phyloP scores from a whole-genome alignment of 2,113 vertebrate genomes.

The Rousettus leschenaultii region DNA sequence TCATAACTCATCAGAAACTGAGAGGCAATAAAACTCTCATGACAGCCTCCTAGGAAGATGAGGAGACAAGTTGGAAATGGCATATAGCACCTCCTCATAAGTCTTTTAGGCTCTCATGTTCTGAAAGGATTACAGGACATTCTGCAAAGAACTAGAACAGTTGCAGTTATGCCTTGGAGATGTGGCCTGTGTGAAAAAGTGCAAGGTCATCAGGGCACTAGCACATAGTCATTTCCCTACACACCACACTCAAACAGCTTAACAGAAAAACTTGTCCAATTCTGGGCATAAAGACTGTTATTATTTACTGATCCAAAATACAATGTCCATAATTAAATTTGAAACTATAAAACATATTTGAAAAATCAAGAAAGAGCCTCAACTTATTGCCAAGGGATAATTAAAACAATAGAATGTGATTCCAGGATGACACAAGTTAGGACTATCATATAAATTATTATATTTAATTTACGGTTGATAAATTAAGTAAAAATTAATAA shows the following conservation, averaged over 20 bases:
- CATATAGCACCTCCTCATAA: neutral
- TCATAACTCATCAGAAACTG: neutral
- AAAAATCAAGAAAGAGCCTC: neutral
- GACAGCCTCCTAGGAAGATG: neutral
- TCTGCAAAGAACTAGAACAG: neutral
- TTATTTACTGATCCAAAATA: neutral
- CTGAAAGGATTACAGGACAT: neutral
- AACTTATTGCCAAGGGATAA: neutral
- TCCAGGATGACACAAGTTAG: neutral
- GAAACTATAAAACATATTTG: neutral
- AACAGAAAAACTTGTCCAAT: neutral
- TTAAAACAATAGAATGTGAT: neutral
- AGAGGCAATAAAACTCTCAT: neutral
- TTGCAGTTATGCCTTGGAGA: neutral
- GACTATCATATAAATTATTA: neutral
- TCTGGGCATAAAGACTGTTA: neutral
- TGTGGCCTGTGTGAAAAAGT: neutral
- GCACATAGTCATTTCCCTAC: neutral
- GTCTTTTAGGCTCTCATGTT: neutral
- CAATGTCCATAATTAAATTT: neutral
- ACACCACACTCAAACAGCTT: neutral
- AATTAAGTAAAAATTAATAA: neutral
- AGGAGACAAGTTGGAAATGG: neutral
- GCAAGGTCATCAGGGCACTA: neutral
- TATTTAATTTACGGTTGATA: neutral